Evolutionary conservation across 2,888 invertebrate species (phyloP).

Genomic region (Cosmorhoe ocellata): DNA sequence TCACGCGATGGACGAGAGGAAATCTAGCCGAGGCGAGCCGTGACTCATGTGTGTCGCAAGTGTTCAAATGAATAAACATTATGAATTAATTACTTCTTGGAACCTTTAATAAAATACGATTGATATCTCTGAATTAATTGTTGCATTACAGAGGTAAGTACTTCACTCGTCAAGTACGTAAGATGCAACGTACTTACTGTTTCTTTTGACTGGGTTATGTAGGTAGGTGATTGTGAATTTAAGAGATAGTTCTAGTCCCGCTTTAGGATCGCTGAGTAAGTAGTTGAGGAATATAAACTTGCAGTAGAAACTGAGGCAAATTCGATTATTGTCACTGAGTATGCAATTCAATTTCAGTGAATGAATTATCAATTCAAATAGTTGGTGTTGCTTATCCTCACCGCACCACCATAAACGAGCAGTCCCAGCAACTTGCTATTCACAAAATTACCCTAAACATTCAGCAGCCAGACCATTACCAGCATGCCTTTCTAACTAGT

Average conservation of each 20-base stretch:
- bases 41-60: conserved; percentile 6
- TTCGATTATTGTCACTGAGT: not conserved
- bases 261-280: too few relatives aligned
- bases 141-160: too few relatives aligned
- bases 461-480: conserved; percentile 44
- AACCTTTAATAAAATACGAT: not conserved
- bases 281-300: too few relatives aligned
- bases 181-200: too few relatives aligned
- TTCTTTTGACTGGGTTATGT: too few relatives aligned
- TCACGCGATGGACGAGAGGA: conserved; percentile 8
- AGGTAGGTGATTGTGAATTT: too few relatives aligned
- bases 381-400: conserved; percentile 3
- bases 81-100: not conserved
- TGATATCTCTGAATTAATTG: not conserved
- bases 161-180: too few relatives aligned
- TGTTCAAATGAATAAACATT: conserved; percentile 5
- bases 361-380: conserved; percentile 3
- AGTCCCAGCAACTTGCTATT: conserved; percentile 23
- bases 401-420: conserved; percentile 8
- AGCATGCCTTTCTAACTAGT: conserved; percentile 63
- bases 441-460: conserved; percentile 38
- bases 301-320: too few relatives aligned
- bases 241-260: too few relatives aligned
- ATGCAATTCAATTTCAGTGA: conserved; percentile 1
- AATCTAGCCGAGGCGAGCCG: not conserved